phyloP scores from a whole-genome alignment of 2,888 invertebrate genomes.

The Sminthurides aquaticus region DNA sequence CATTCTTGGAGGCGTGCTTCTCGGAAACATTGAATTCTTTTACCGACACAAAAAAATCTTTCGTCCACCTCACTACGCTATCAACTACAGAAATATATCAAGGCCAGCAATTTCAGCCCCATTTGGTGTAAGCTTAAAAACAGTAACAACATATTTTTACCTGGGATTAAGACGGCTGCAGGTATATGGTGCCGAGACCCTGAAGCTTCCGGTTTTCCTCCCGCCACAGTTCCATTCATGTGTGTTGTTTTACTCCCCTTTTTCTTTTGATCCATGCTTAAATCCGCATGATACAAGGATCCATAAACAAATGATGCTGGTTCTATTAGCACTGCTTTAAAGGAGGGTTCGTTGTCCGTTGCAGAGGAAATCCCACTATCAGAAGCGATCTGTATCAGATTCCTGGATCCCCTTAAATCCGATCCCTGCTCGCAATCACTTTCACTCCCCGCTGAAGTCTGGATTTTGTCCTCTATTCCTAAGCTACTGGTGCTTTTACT shows the following conservation, averaged over 20 bases:
- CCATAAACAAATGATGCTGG: conserved; percentile 20
- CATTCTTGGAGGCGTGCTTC: background rate
- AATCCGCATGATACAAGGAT: conserved; percentile 22
- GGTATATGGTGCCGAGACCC: conserved; percentile 7
- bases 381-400: background rate
- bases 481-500: too few species aligned
- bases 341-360: conserved; percentile 15
- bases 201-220: conserved; percentile 22
- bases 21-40: background rate
- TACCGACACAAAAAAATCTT: too few species aligned
- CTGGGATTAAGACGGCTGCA: background rate
- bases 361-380: conserved; percentile 30
- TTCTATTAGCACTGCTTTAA: conserved; percentile 17
- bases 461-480: too few species aligned
- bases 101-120: too few species aligned
- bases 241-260: conserved; percentile 16
- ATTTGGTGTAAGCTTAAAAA: too few species aligned
- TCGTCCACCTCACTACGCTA: too few species aligned
- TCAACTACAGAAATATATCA: too few species aligned
- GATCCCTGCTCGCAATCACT: conserved; percentile 6
- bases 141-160: background rate
- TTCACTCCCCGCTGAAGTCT: background rate
- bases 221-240: conserved; percentile 19
- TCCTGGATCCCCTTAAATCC: too few species aligned
- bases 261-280: conserved; percentile 23